Evolutionary conservation across 2,888 invertebrate species (phyloP), one percentile per base, ranked within the genome.

Genomic region (Trissoscelio sp.): DNA sequence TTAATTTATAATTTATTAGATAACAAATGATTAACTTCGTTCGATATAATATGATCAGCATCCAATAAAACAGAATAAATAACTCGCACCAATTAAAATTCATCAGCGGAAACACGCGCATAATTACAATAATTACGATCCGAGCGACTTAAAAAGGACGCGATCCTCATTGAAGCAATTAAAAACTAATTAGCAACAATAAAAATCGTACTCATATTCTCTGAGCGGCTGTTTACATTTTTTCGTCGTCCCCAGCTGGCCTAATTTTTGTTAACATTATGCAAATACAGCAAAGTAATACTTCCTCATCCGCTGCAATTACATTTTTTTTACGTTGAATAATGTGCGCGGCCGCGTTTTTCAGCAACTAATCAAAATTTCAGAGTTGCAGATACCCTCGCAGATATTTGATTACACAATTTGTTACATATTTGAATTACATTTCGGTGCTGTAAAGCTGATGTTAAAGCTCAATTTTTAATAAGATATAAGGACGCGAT

Each of bases 221-320:
- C 14, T n/a, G 14, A 37, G 28, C 34, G 14, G 12, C 1, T 20
- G 57, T 37, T 37, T 57, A 37, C 20, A 37, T 57, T 57, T 51
- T 24, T 51, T 28, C 14, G 2, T 3, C 34, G 18, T n/a, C 48
- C n/a, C 24, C 24, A 0, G 22, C 22, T 64, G 34, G 48, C 31
- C 64, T 37, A 20, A 46, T 66, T 51, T 53, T 53, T 22, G 51
- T 66, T 14, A 51, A 66, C 20, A 39, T 39, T 24, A 53, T 34
- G 51, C 51, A 34, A 48, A 64, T 37, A 22, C 37, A n/a, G 44
- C 22, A 37, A 37, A 60, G 24, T 11, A 60, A 44, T 20, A 16
- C 48, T 48, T 3, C 34, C 20, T 22, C 18, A 5, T 48, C 31
- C 22, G 24, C 20, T 14, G 14, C n/a, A 20, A 44, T 48, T 42